A percentile compares a stretch with the other conserved stretches of the same genome.
Conservation (phyloP, 2,797 vertebrate genomes). For the Mormyrus hasselquistii region DNA sequence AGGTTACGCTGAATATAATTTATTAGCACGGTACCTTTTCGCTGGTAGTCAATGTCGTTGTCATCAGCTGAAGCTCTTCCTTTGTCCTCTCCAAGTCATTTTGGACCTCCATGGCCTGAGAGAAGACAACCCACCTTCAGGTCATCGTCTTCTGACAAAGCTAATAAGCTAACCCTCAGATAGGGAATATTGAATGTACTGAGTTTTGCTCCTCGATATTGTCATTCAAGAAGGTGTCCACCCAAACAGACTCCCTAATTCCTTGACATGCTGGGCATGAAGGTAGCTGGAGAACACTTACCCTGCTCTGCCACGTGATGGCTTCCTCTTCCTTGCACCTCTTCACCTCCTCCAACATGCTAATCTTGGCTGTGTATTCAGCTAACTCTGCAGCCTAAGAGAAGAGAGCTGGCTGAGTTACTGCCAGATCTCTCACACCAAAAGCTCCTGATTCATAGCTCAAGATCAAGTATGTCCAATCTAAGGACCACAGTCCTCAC, state of each 20-base stretch:
- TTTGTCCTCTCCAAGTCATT: slow-evolving; percentile 82
- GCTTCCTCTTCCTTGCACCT: slow-evolving; percentile 82
- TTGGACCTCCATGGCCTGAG: slow-evolving; percentile 80
- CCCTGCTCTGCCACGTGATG: slow-evolving; percentile 84
- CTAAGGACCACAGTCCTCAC: neutral
- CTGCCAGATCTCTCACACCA: neutral
- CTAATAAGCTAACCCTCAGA: neutral
- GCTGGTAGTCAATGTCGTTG: slow-evolving; percentile 46
- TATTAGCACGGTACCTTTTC: neutral
- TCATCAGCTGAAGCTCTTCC: slow-evolving; percentile 82
- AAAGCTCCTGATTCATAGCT: neutral
- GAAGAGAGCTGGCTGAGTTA: neutral
- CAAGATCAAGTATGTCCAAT: neutral
- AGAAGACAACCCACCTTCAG: neutral
- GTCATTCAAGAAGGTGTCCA: neutral
- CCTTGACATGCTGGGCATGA: neutral
- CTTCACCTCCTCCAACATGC: slow-evolving; percentile 80
- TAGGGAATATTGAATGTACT: neutral
- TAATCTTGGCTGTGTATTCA: slow-evolving; percentile 80
- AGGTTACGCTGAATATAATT: neutral
- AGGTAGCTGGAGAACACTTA: slow-evolving; percentile 47
- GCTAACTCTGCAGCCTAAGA: slow-evolving; percentile 80
- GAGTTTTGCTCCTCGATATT: neutral
- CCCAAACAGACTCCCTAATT: neutral
- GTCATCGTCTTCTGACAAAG: neutral